Percentiles rank a stretch among this genome's conserved stretches.
Conservation (phyloP, 37 sponge, comb jelly and placozoan genomes). For the Aplysina aerophoba region DNA sequence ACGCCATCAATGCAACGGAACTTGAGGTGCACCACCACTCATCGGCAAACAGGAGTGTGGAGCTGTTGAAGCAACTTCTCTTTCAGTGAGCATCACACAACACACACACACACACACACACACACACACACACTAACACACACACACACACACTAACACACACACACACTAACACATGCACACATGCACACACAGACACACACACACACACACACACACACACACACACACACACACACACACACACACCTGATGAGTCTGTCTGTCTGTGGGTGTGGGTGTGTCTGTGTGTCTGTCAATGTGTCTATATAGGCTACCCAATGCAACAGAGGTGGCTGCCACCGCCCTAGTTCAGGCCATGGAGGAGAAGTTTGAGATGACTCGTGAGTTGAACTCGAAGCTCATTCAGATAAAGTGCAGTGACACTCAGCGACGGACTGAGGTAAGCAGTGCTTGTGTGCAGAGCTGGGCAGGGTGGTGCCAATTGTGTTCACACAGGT, state of each 20-base stretch:
- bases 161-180: no score
- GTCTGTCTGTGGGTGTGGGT: no score
- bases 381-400: conserved; percentile 70
- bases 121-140: no score
- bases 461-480: no score
- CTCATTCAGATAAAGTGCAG: conserved; percentile 76
- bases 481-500: no score
- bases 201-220: no score
- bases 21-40: conserved; percentile 61
- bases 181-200: no score
- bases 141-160: no score
- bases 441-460: conserved; percentile 40
- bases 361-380: conserved; percentile 66
- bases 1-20: conserved; percentile 72
- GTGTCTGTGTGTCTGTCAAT: no score
- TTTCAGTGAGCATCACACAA: conserved; percentile 53
- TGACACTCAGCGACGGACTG: conserved; percentile 62
- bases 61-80: conserved; percentile 73
- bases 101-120: no score
- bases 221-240: no score
- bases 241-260: no score
- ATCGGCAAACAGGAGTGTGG: conserved; percentile 38
- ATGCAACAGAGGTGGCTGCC: conserved; percentile 40
- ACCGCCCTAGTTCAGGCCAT: conserved; percentile 28
- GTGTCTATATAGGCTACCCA: conserved; percentile 35